Evolutionary conservation across 2,113 vertebrate genomes (phyloP), one percentile per base, ranked within the genome.

Genomic region (Scalopus aquaticus): DNA sequence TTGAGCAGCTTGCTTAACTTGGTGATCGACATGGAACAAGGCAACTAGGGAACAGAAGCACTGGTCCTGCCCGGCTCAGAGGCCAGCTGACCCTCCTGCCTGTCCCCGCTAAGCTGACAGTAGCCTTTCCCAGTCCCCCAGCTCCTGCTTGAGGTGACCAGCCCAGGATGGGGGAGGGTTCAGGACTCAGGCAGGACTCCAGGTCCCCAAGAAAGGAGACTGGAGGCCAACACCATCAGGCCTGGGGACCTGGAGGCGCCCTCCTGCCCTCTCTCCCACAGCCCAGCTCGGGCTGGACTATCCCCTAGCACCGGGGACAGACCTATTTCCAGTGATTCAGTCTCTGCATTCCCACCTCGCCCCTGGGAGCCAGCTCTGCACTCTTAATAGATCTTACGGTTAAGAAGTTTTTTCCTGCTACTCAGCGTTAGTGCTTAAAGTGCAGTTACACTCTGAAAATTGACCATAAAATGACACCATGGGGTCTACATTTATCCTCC

Each of bases 401-500:
- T 97, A 97, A 97, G 97, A 97, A 97, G 96, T 97, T 97, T 97
- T 97, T 97, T 97, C 96, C 95, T 97, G 95, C 96, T 96, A 94
- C 94, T 97, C 96, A 97, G 95, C 60, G 69, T 96, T 97, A 96
- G 95, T 96, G 96, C 94, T 97, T 96, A 97, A 97, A 96, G 95
- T 96, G 91, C 96, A 96, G 97, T 97, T 97, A 97, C 96, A 93
- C 94, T 97, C 96, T 92, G 96, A 97, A 97, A 97, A 97, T 95
- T 95, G 96, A 96, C 96, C 96, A 97, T 97, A 97, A 97, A 97
- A 97, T 96, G 96, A 96, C 92, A 96, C 96, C 96, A 97, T 95
- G 95, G 96, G 97, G 97, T 96, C 93, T 78, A 95, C 94, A 95
- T 96, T 97, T 97, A 96, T 97, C 94, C 96, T 97, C 96, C 93